A percentile compares a stretch with the other conserved stretches of the same genome.
These are phyloP conservation scores for Atta cephalotes DNA, from an alignment of 1,140 invertebrate genomes.

Conservation along the genomic window DNA sequence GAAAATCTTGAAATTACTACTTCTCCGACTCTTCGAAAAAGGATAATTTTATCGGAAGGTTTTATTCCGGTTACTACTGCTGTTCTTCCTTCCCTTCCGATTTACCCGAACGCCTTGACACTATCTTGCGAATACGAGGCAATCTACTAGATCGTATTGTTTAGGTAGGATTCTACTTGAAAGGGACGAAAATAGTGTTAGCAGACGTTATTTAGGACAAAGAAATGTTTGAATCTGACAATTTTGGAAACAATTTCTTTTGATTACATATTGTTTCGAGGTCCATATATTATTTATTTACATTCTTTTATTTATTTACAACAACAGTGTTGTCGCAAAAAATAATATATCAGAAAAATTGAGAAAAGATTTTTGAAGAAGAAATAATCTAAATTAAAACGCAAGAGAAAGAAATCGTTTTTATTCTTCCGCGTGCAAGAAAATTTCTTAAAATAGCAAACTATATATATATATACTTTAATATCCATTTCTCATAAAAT, in stretches of 20 bases:
- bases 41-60: slow-evolving; percentile 42
- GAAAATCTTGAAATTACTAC: slow-evolving; percentile 45
- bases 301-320: slow-evolving; percentile 9
- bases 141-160: slow-evolving; percentile 19
- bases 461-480: neutral
- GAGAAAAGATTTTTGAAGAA: slow-evolving; percentile 14
- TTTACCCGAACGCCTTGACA: neutral
- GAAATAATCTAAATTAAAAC: slow-evolving; percentile 21
- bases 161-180: neutral
- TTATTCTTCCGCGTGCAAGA: neutral
- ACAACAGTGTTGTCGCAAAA: neutral
- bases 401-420: neutral
- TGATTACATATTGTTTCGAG: neutral
- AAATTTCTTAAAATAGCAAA: neutral
- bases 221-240: neutral
- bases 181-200: neutral
- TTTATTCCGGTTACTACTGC: slow-evolving; percentile 45
- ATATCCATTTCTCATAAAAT: neutral
- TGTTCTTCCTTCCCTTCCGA: slow-evolving; percentile 7
- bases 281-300: neutral
- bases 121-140: neutral
- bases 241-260: neutral
- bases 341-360: neutral
- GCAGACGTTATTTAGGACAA: neutral
- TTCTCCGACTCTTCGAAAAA: neutral